These are phyloP conservation scores for Pitangus sulphuratus DNA, from an alignment of 2,797 vertebrate species.

Conservation along the genomic window DNA sequence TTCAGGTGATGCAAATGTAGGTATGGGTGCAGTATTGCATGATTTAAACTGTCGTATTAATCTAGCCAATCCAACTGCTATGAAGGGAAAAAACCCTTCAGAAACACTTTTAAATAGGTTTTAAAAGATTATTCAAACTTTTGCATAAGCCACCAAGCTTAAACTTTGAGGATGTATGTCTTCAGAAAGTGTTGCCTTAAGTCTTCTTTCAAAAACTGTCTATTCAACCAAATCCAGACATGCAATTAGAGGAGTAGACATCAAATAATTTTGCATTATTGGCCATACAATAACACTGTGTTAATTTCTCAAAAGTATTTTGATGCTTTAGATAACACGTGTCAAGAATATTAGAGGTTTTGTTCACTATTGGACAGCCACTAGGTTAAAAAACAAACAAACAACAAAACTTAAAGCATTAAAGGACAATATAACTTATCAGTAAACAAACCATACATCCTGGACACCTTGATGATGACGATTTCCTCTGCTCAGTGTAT, in stretches of 20 bases:
- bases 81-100: background rate
- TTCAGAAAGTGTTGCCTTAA: background rate
- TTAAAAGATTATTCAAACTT: background rate
- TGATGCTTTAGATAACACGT: background rate
- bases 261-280: background rate
- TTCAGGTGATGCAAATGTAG: background rate
- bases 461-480: background rate
- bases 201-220: background rate
- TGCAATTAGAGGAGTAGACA: background rate
- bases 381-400: background rate
- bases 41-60: background rate
- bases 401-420: background rate
- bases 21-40: background rate
- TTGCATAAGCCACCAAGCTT: background rate
- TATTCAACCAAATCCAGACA: background rate
- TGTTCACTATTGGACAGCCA: background rate
- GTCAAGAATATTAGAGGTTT: background rate
- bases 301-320: background rate
- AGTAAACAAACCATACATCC: background rate
- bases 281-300: background rate
- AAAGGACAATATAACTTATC: background rate
- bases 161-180: background rate
- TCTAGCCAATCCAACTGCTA: background rate
- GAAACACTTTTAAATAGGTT: background rate
- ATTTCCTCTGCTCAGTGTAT: background rate